Evolutionary conservation across 30 jellyfish, hydroid and myxozoan genomes (phyloP).

Genomic region (Chironex yamaguchii): DNA sequence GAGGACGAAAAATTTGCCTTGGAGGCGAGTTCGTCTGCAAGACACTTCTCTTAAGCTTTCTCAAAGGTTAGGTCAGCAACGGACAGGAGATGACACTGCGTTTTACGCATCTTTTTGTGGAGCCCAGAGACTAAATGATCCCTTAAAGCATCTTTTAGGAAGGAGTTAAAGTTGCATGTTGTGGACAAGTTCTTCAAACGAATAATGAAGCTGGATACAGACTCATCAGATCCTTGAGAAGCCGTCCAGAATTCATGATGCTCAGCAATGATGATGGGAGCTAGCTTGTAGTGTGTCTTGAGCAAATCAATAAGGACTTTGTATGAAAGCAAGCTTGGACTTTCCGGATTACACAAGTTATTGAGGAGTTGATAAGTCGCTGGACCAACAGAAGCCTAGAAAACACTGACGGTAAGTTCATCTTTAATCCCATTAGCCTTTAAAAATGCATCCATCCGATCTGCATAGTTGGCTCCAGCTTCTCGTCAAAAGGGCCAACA

Average conservation of each 20-base stretch:
- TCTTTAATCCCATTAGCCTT: not conserved
- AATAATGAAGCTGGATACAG: constrained; percentile 14
- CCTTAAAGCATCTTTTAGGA: constrained; percentile 1
- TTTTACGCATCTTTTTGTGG: constrained; percentile 16
- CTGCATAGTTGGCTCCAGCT: too few species aligned
- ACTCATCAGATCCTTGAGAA: constrained; percentile 23
- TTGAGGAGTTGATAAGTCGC: constrained; percentile 21
- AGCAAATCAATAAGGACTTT: constrained; percentile 37
- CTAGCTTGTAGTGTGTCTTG: constrained; percentile 30
- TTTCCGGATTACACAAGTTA: constrained; percentile 18
- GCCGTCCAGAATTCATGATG: constrained; percentile 13
- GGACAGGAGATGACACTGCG: too few species aligned
- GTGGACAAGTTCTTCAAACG: not conserved
- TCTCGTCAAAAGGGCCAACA: too few species aligned
- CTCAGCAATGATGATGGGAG: constrained; percentile 55
- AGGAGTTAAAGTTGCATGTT: constrained; percentile 3
- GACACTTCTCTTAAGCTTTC: too few species aligned
- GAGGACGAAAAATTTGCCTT: too few species aligned
- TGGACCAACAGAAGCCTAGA: constrained; percentile 36
- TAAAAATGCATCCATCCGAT: too few species aligned
- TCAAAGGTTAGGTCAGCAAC: too few species aligned
- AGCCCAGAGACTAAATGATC: constrained; percentile 41
- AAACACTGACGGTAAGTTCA: constrained; percentile 1
- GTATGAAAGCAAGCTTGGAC: constrained; percentile 25
- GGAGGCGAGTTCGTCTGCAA: constrained; percentile 19